Conservation (phyloP, 2,797 vertebrate species). For the Brachyrhaphis roseni region DNA sequence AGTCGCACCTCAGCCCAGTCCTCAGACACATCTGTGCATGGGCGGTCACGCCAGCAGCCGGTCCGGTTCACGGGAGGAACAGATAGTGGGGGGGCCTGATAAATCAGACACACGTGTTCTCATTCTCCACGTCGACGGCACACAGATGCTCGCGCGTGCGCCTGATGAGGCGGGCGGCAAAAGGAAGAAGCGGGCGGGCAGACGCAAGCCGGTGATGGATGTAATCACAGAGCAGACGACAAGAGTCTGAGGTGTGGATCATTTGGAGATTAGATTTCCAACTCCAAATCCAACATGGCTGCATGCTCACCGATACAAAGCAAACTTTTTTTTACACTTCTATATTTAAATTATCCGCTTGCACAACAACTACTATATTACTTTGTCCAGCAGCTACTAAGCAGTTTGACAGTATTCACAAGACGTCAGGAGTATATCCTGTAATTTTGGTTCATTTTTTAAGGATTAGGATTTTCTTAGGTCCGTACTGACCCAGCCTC, state of each 20-base stretch:
- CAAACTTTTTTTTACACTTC: neutral
- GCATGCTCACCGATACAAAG: no score
- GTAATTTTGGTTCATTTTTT: neutral
- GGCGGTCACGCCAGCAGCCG: conserved; percentile 25
- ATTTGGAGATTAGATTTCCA: conserved; percentile 29
- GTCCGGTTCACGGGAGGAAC: conserved; percentile 32
- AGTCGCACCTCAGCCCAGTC: conserved; percentile 38
- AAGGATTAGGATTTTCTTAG: neutral
- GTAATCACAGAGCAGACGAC: conserved; percentile 21
- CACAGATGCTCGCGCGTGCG: conserved; percentile 13
- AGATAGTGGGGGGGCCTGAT: conserved; percentile 40
- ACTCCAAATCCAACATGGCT: no score
- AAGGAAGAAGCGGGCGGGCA: conserved; percentile 14
- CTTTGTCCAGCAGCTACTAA: neutral
- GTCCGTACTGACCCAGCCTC: neutral
- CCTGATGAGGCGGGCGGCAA: conserved; percentile 49
- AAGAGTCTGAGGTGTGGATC: conserved; percentile 15
- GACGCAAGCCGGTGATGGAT: conserved; percentile 20
- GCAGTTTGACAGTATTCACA: neutral
- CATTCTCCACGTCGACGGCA: conserved; percentile 33
- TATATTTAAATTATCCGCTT: neutral
- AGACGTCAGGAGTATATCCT: neutral
- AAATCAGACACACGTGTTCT: conserved; percentile 53
- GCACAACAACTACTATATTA: neutral
- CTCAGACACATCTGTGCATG: conserved; percentile 50